These are phyloP conservation scores for Euzophera pinguis DNA, from an alignment of 2,888 invertebrate genomes.

Conservation along the genomic window DNA sequence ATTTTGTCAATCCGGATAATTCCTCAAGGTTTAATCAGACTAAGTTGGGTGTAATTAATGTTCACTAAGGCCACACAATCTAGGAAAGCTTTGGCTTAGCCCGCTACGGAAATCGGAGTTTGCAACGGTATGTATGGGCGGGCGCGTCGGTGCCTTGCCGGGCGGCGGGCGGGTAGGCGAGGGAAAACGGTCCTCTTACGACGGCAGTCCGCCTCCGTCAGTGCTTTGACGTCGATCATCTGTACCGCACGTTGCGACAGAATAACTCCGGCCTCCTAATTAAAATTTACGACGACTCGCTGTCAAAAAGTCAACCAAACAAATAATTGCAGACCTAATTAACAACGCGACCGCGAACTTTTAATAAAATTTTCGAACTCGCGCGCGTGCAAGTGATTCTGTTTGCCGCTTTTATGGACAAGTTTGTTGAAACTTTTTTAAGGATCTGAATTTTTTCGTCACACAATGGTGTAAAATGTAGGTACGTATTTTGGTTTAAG, in stretches of 20 bases:
- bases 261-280: slow-evolving; percentile 33
- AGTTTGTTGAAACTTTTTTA: slow-evolving; percentile 40
- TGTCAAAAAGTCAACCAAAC: slow-evolving; percentile 53
- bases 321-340: slow-evolving; percentile 44
- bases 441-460: slow-evolving; percentile 28
- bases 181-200: slow-evolving; percentile 18
- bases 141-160: slow-evolving; percentile 25
- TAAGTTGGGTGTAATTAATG: slow-evolving; percentile 79
- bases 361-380: slow-evolving; percentile 27
- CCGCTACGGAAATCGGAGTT: slow-evolving; percentile 60
- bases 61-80: slow-evolving; percentile 78
- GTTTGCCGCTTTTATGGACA: slow-evolving; percentile 37
- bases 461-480: slow-evolving; percentile 11
- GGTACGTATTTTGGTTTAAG: slow-evolving; percentile 16
- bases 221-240: slow-evolving; percentile 56
- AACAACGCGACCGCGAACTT: slow-evolving; percentile 36
- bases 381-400: slow-evolving; percentile 42
- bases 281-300: slow-evolving; percentile 57
- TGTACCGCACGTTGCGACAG: slow-evolving; percentile 42
- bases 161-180: slow-evolving; percentile 25
- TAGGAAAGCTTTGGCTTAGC: slow-evolving; percentile 73
- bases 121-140: slow-evolving; percentile 43
- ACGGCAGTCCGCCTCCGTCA: slow-evolving; percentile 34
- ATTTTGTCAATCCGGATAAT: slow-evolving; percentile 79
- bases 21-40: slow-evolving; percentile 79